Conservation (phyloP, 2,888 invertebrate genomes). For the Venustoraphidia nigricollis region DNA sequence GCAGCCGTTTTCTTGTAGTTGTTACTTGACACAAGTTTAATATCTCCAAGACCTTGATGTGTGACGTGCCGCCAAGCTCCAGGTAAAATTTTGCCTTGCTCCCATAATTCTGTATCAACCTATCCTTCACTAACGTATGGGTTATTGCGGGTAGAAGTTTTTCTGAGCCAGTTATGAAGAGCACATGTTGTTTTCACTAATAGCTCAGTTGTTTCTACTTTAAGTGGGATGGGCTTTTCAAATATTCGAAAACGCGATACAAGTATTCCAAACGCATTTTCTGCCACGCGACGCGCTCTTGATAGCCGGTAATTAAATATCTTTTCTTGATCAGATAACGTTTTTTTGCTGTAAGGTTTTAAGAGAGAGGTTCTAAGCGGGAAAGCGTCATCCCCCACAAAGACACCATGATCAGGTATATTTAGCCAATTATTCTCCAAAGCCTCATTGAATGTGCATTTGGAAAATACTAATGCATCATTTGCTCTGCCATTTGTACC, state of each 20-base stretch:
- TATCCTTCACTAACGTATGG: too few relatives aligned
- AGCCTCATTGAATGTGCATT: conserved; percentile 10
- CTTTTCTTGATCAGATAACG: conserved; percentile 9
- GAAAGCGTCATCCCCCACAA: conserved; percentile 14
- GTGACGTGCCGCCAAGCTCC: too few relatives aligned
- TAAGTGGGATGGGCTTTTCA: conserved; percentile 5
- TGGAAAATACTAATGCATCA: conserved; percentile 12
- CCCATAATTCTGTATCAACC: too few relatives aligned
- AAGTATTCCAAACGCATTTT: conserved; percentile 15
- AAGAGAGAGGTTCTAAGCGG: conserved; percentile 10
- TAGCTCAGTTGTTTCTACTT: conserved; percentile 8
- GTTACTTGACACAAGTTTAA: background rate
- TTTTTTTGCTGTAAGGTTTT: conserved; percentile 10
- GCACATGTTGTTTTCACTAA: conserved; percentile 13
- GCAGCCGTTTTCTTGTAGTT: conserved; percentile 9
- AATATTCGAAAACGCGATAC: conserved; percentile 11
- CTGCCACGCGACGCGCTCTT: conserved; percentile 11
- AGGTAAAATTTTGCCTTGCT: too few relatives aligned
- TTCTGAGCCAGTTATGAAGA: conserved; percentile 14
- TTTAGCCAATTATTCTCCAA: conserved; percentile 10
- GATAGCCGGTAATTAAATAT: conserved; percentile 15
- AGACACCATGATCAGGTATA: conserved; percentile 8
- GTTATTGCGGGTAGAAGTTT: conserved; percentile 4
- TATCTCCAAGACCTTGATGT: too few relatives aligned
- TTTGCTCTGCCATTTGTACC: conserved; percentile 11